Conservation (phyloP, 2,888 invertebrate species). For the Phlogophora meticulosa region DNA sequence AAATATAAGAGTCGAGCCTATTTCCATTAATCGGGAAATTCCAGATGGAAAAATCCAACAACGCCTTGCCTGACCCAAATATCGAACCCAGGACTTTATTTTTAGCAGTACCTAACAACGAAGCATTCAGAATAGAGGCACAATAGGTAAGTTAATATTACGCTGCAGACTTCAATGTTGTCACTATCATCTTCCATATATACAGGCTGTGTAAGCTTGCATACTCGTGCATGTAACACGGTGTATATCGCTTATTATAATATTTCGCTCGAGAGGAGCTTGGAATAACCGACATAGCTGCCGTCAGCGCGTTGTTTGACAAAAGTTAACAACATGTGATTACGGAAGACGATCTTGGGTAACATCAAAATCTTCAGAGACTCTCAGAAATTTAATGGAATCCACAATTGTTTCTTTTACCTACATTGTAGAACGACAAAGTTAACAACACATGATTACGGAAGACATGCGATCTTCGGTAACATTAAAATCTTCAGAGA, state of each 20-base stretch:
- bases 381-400: not conserved
- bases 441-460: too few relatives aligned
- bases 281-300: not conserved
- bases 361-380: not conserved
- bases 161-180: conserved; percentile 1
- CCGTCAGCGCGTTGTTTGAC: not conserved
- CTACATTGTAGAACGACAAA: too few relatives aligned
- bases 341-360: not conserved
- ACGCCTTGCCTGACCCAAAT: too few relatives aligned
- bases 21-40: too few relatives aligned
- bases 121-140: too few relatives aligned
- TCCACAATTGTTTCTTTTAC: too few relatives aligned
- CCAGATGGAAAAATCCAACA: too few relatives aligned
- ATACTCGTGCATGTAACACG: conserved; percentile 20
- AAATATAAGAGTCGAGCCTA: too few relatives aligned
- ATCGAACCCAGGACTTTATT: too few relatives aligned
- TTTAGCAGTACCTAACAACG: too few relatives aligned
- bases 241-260: conserved; percentile 46
- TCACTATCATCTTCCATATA: conserved; percentile 5
- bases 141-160: conserved; percentile 3
- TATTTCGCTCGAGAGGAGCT: conserved; percentile 9
- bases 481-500: too few relatives aligned
- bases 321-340: not conserved
- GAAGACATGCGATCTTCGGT: too few relatives aligned
- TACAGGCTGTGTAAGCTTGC: conserved; percentile 11